A percentile compares a stretch with the other conserved stretches of the same genome.
Evolutionary conservation across 2,113 vertebrate genomes (phyloP).

Genomic region (Sapajus apella): DNA sequence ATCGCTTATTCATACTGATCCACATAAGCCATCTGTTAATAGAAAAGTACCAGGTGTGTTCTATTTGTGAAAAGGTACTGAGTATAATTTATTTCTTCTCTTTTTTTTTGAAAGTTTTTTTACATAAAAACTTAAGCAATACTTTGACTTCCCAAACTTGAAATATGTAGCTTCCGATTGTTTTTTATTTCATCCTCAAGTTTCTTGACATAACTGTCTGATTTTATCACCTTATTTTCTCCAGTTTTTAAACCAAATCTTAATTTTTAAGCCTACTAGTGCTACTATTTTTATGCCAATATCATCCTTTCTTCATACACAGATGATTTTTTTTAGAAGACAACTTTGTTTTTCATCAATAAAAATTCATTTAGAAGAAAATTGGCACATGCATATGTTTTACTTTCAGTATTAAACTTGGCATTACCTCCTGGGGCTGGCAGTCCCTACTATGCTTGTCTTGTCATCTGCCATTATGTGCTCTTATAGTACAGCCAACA

Average conservation of each 20-base stretch:
- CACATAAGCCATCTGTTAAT: background rate
- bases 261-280: constrained; percentile 8
- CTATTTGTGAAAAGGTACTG: background rate
- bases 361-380: constrained; percentile 84
- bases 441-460: constrained; percentile 81
- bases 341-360: constrained; percentile 84
- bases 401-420: constrained; percentile 85
- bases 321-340: constrained; percentile 78
- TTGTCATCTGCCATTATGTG: constrained; percentile 79
- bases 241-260: constrained; percentile 24
- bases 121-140: background rate
- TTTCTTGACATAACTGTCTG: background rate
- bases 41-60: background rate
- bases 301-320: constrained; percentile 64
- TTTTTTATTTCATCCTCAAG: constrained; percentile 9
- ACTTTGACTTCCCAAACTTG: background rate
- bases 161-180: background rate
- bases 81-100: background rate
- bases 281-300: constrained; percentile 21
- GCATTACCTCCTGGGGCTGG: constrained; percentile 82
- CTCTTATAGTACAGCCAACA: constrained; percentile 82
- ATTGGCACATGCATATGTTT: constrained; percentile 81
- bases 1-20: background rate
- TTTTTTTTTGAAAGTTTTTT: background rate
- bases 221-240: background rate